Evolutionary conservation across 1,140 invertebrate genomes (phyloP).

Genomic region (Stegodyphus dumicola): DNA sequence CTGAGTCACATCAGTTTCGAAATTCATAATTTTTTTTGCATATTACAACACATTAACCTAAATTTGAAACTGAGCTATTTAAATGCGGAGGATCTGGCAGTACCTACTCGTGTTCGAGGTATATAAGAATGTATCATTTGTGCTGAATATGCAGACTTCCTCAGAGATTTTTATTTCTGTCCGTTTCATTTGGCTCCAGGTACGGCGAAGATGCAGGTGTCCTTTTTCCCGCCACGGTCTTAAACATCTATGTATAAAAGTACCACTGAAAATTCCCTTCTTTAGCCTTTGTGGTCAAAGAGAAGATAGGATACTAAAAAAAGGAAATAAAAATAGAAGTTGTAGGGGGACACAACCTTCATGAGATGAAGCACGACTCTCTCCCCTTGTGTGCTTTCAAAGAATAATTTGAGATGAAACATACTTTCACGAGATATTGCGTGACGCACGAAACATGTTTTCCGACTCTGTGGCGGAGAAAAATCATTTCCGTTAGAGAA

Average conservation of each 20-base stretch:
- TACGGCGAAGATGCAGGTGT: background rate
- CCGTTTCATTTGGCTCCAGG: background rate
- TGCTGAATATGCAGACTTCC: too few relatives aligned
- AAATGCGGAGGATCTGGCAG: too few relatives aligned
- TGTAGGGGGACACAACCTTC: slow-evolving; percentile 23
- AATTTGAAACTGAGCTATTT: too few relatives aligned
- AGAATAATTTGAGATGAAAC: slow-evolving; percentile 60
- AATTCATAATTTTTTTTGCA: too few relatives aligned
- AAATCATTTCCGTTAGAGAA: slow-evolving; percentile 58
- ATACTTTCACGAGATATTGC: slow-evolving; percentile 55
- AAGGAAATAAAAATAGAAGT: slow-evolving; percentile 8
- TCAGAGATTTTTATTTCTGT: background rate
- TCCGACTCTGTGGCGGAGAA: slow-evolving; percentile 50
- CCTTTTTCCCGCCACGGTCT: background rate
- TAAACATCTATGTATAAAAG: background rate
- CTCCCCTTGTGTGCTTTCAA: slow-evolving; percentile 38
- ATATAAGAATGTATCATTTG: too few relatives aligned
- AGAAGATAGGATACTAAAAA: slow-evolving; percentile 4
- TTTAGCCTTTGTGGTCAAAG: slow-evolving; percentile 12
- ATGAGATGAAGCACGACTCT: slow-evolving; percentile 52
- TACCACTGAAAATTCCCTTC: slow-evolving; percentile 9
- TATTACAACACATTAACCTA: too few relatives aligned
- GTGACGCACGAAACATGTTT: slow-evolving; percentile 52
- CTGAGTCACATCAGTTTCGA: too few relatives aligned
- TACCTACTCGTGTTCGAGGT: too few relatives aligned